Conservation (phyloP, 2,888 invertebrate species). For the Diplolepis rosae region DNA sequence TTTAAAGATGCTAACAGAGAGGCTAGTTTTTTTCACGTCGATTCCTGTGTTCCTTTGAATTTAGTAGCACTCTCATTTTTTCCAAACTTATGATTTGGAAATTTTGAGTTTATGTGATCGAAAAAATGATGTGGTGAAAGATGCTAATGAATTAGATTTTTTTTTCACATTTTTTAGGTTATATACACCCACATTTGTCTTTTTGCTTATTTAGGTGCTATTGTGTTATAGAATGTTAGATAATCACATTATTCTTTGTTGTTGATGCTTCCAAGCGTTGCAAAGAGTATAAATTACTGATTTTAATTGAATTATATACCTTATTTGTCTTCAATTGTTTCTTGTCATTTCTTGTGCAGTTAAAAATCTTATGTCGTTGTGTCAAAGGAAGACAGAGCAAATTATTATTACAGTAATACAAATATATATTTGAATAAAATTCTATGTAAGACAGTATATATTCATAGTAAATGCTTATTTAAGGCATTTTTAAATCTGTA, state of each 20-base stretch:
- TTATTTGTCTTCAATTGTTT: no score
- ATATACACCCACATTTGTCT: neutral
- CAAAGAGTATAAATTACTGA: no score
- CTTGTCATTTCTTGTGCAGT: no score
- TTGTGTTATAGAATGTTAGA: neutral
- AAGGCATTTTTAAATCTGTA: no score
- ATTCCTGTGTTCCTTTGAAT: neutral
- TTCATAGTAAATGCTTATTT: no score
- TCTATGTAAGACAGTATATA: no score
- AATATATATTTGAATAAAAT: no score
- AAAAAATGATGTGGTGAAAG: neutral
- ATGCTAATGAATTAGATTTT: neutral
- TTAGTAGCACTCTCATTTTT: neutral
- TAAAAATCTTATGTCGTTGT: no score
- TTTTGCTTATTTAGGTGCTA: neutral
- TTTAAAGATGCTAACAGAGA: no score
- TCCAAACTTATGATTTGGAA: neutral
- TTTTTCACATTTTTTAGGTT: neutral
- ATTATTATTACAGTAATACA: no score
- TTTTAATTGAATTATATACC: no score
- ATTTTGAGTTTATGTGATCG: neutral
- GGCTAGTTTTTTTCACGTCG: neutral
- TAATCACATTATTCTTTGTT: neutral
- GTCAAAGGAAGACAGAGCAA: no score
- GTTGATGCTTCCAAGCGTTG: neutral